Percentiles rank a stretch among this genome's conserved stretches.
Conservation (phyloP, 2,113 vertebrate genomes). For the Cyanoliseus patagonus region DNA sequence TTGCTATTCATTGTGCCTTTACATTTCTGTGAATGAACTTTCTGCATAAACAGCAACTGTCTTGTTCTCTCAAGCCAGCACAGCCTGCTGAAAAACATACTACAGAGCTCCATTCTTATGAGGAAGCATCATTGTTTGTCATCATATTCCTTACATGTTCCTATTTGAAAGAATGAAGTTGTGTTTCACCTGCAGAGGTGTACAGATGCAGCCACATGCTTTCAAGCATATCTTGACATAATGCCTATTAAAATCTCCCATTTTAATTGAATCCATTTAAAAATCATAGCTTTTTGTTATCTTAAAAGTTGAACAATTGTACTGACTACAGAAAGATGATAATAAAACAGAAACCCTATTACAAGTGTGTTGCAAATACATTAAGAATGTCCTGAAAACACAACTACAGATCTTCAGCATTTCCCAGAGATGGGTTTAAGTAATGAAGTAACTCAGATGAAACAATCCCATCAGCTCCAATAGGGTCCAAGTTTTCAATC, state of each 20-base stretch:
- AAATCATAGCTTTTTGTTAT: neutral
- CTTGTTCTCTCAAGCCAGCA: slow-evolving; percentile 8
- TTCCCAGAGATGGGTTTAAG: neutral
- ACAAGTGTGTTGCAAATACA: neutral
- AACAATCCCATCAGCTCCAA: neutral
- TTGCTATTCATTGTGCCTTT: neutral
- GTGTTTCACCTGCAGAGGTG: neutral
- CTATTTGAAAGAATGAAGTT: neutral
- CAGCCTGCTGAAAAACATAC: neutral
- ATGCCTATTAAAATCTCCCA: neutral
- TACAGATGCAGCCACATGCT: neutral
- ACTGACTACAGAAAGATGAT: neutral
- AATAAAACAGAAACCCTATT: neutral
- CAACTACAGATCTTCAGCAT: neutral
- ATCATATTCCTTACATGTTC: neutral
- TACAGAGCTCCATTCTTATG: neutral
- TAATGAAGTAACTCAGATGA: neutral
- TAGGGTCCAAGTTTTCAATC: neutral
- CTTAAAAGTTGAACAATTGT: neutral
- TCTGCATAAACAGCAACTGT: neutral
- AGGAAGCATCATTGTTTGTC: neutral
- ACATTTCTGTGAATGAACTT: neutral
- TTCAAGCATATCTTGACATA: neutral
- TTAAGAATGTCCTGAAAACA: neutral
- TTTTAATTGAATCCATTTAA: neutral